Conservation (phyloP, 2,888 invertebrate genomes). For the Ophonus ardosiacus region DNA sequence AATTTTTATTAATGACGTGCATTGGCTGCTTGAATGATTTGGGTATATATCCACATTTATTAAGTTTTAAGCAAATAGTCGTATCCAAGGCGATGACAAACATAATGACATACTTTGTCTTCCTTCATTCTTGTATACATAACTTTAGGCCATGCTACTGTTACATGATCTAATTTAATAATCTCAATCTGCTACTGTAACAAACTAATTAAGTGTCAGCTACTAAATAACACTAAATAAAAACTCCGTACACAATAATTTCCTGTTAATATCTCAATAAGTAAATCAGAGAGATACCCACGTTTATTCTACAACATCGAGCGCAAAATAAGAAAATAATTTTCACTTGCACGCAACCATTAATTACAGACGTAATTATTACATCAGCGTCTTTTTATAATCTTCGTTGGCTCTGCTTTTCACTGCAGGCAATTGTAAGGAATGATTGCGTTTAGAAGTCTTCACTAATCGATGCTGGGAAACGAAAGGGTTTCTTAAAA, state of each 20-base stretch:
- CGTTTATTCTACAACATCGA: constrained; percentile 41
- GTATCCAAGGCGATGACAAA: no score
- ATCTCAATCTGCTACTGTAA: not conserved
- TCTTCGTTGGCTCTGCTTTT: constrained; percentile 42
- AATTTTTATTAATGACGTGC: no score
- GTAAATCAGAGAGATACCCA: constrained; percentile 18
- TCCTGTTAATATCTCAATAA: constrained; percentile 34
- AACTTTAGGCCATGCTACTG: not conserved
- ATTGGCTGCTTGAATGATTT: no score
- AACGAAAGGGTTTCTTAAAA: constrained; percentile 37
- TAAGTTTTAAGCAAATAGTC: no score
- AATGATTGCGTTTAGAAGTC: constrained; percentile 40
- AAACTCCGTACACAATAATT: constrained; percentile 1
- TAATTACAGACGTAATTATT: constrained; percentile 59
- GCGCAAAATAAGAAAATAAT: constrained; percentile 59
- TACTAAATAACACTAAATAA: not conserved
- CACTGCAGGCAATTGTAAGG: constrained; percentile 16
- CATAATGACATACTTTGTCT: no score
- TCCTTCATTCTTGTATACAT: not conserved
- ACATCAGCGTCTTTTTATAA: constrained; percentile 59
- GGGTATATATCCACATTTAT: no score
- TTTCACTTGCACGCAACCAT: constrained; percentile 57
- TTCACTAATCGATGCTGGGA: constrained; percentile 53
- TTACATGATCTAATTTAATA: not conserved
- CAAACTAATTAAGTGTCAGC: not conserved